Percentiles rank a stretch among this genome's conserved stretches.
phyloP scores from a whole-genome alignment of 2,797 vertebrate species.

The Pseudochirops cupreus region DNA sequence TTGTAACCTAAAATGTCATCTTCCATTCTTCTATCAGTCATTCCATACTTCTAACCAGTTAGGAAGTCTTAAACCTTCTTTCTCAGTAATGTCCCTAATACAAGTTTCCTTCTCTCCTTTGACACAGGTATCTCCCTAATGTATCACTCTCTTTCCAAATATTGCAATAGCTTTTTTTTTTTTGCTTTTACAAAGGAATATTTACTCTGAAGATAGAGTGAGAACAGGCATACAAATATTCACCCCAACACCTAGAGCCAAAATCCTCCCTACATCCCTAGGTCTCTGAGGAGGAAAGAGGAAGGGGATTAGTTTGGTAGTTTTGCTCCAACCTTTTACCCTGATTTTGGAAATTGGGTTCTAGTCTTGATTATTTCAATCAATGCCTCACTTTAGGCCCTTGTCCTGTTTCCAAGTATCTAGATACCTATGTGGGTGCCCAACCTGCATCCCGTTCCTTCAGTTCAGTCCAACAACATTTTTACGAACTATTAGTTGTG shows the following conservation, averaged over 20 bases:
- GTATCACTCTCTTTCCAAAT: neutral
- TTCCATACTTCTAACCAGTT: neutral
- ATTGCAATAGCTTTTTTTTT: neutral
- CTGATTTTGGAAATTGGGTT: neutral
- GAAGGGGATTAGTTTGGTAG: neutral
- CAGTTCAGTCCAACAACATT: neutral
- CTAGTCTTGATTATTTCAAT: neutral
- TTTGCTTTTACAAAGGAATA: neutral
- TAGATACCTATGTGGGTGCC: neutral
- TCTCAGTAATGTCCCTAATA: neutral
- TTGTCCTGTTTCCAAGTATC: neutral
- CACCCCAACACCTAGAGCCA: neutral
- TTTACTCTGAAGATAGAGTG: neutral
- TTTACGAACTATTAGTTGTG: neutral
- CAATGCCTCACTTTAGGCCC: neutral
- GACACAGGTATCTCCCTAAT: neutral
- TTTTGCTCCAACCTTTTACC: neutral
- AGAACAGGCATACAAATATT: neutral
- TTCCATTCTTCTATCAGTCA: neutral
- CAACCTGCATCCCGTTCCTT: neutral
- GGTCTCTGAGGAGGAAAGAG: neutral
- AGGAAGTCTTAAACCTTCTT: neutral
- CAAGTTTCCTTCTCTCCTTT: neutral
- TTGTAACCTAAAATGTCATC: neutral
- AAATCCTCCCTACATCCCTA: neutral